Base-by-base conservation (phyloP, 2,797 vertebrate species). In the Acipenser ruthenus region DNA sequence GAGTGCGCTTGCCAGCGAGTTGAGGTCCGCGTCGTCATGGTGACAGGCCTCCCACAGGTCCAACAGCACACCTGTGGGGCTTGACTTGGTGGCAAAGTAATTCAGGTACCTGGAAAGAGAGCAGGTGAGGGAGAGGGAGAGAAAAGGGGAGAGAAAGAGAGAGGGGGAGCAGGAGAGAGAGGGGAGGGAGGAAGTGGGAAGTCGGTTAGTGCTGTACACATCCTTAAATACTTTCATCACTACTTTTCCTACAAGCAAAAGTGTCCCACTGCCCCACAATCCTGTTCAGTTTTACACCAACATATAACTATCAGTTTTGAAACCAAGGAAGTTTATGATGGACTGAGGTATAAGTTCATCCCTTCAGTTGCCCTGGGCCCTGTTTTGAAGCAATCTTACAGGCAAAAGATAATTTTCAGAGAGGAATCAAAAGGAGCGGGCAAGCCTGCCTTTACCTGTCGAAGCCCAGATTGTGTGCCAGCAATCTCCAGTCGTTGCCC, bases 31-130 rank as follows among this genome's bases (percentile, higher is more conserved):
- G 0, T 99, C 96, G 0, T 96, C 94, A 84, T 96, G 95, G 85
- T 99, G 96, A 90, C 93, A 88, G 10, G 97, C 95, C 87, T 99
- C 97, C 97, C 97, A 99, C 80, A 99, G 93, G 91, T 99, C 97
- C 83, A 99, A 89, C 63, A 99, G 93, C 83, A 99, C 96, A 69
- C 94, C 96, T 1, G 97, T 99, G 77, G 97, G 97, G 86, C 96
- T 99, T 60, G 94, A 93, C 91, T 99, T 99, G 85, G 96, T 98
- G 72, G 96, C 96, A 72, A 99, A 99, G 88, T 99, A 99, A 83
- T 99, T 99, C 83, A 99, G 89, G 85, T 98, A 99, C 85, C 97
- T 99, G 80, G 23, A 37, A 37, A 37, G 23, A 37, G 2, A 37
- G 23, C 23, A 37, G 23, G 23, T 37, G 0, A 50, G 48, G 63